Conservation (phyloP, 1,140 invertebrate genomes). For the Bombus vancouverensis region DNA sequence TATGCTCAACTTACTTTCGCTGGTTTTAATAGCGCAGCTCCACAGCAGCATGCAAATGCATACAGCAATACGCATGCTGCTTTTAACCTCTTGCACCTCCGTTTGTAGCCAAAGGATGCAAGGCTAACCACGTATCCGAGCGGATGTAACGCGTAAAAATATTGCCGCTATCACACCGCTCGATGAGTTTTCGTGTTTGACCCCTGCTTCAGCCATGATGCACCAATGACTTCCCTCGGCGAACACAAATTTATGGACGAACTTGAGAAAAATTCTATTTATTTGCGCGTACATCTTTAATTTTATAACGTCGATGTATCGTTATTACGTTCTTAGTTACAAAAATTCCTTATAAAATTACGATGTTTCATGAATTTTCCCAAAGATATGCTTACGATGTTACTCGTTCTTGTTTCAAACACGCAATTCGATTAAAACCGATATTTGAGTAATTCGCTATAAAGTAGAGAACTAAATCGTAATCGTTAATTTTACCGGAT, state of each 20-base stretch:
- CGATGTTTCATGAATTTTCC: no score
- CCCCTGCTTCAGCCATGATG: not conserved
- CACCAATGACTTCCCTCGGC: not conserved
- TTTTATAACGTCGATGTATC: no score
- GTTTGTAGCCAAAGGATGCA: slow-evolving; percentile 1
- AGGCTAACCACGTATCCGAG: not conserved
- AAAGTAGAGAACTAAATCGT: not conserved
- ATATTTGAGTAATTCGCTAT: not conserved
- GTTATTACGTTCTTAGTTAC: no score
- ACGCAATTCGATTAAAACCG: no score
- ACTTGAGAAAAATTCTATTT: not conserved
- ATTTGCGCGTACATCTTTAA: not conserved
- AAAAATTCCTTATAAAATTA: no score
- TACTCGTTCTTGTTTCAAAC: no score
- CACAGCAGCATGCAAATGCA: not conserved
- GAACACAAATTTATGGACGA: not conserved
- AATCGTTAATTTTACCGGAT: not conserved
- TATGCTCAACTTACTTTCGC: slow-evolving; percentile 28
- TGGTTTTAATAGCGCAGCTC: slow-evolving; percentile 2
- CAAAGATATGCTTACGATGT: not conserved
- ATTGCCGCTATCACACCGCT: not conserved
- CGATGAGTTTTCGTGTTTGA: not conserved
- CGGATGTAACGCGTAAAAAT: not conserved
- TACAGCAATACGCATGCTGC: not conserved
- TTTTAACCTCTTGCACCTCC: slow-evolving; percentile 21